These are phyloP conservation scores for Lucilia sericata DNA, from an alignment of 1,140 invertebrate species.

Conservation along the genomic window DNA sequence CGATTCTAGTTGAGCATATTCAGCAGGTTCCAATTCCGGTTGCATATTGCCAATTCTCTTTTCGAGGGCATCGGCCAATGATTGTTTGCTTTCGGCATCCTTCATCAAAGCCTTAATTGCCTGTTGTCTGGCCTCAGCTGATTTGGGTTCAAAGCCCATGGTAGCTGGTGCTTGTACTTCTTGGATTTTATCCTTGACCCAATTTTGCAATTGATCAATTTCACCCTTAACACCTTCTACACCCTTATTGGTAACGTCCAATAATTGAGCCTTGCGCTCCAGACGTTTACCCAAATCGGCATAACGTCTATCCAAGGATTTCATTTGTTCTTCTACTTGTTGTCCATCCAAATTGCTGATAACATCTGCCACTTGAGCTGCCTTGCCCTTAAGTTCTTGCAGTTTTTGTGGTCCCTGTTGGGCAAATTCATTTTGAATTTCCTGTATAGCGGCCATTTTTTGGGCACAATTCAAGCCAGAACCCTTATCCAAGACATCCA, in stretches of 20 bases:
- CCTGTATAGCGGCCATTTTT: constrained; percentile 79
- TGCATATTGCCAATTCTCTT: constrained; percentile 86
- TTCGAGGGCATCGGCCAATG: constrained; percentile 83
- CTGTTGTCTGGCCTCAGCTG: constrained; percentile 79
- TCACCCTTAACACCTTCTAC: constrained; percentile 81
- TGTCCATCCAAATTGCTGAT: constrained; percentile 89
- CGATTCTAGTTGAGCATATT: constrained; percentile 79
- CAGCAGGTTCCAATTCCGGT: constrained; percentile 84
- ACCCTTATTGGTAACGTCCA: constrained; percentile 84
- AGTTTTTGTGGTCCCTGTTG: constrained; percentile 76
- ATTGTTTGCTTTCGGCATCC: constrained; percentile 86
- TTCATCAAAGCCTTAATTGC: constrained; percentile 80
- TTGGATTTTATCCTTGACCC: constrained; percentile 82
- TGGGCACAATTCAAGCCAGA: constrained; percentile 84
- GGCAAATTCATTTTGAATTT: constrained; percentile 78
- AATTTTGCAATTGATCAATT: constrained; percentile 81
- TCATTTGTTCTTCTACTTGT: constrained; percentile 90
- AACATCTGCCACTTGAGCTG: constrained; percentile 79
- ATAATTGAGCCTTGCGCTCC: constrained; percentile 82
- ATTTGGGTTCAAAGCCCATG: constrained; percentile 80
- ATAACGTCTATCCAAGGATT: constrained; percentile 84
- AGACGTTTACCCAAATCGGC: constrained; percentile 86
- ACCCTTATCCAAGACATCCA: constrained; percentile 85
- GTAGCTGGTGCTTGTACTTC: constrained; percentile 76
- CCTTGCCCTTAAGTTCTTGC: constrained; percentile 76